Base-by-base conservation (phyloP, 2,797 vertebrate genomes). In the Pseudomugil tenellus region DNA sequence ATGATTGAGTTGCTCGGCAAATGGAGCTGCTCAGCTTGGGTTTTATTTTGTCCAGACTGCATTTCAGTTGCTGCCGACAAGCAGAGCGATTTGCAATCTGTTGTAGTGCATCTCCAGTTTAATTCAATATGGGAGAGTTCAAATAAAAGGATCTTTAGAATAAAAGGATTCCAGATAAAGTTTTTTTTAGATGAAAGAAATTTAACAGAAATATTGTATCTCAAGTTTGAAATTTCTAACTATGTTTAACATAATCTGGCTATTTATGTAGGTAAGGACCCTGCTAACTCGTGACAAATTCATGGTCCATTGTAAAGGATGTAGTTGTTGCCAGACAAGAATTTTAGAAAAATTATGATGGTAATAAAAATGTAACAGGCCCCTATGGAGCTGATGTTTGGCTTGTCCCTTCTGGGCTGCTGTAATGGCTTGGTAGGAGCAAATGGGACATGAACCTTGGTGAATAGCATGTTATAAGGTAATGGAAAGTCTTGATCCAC, bases 61-160 rank as follows among this genome's bases (percentile, higher is more conserved):
- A 14, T 29, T 67, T 65, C 12, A 62, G 3, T 26, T 62, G 58
- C 48, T 29, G 58, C 41, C 55, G n/a, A n/a, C 37, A 32, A 34
- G 63, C 37, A 17, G 52, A 46, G 25, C 25, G 17, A 19, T 48
- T 25, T 66, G 31, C n/a, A 31, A 21, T 53, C 34, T 16, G 21
- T 11, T 48, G 14, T 21, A 43, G 5, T 29, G 39, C 11, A 31
- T 54, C 26, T 54, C 10, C 21, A 31, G 25, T 54, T 32, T 10
- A 43, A 41, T 59, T 2, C 21, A 3, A 62, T 19, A 0, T 16
- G 7, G 21, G n/a, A 13, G 34, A 34, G 43, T 58, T 57, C 19
- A 46, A 43, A 28, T 12, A 2, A 43, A 5, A 2, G 8, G 19
- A 11, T 21, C 2, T 8, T n/a, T 32, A 1, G 29, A 29, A 6